These are phyloP conservation scores for Heterotilapia buettikoferi DNA, from an alignment of 2,113 vertebrate genomes.

Conservation along the genomic window DNA sequence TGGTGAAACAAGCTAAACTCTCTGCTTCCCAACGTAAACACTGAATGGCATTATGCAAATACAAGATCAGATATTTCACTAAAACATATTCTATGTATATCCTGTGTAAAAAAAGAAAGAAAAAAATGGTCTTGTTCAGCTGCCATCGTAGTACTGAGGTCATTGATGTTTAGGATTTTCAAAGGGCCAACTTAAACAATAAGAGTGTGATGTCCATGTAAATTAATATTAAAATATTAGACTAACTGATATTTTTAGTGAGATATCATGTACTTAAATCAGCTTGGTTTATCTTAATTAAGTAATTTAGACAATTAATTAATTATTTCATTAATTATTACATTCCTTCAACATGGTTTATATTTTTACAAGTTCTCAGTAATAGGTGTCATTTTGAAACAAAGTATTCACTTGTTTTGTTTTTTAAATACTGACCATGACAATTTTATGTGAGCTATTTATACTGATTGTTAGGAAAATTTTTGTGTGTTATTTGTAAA, in stretches of 20 bases:
- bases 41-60: conserved; percentile 26
- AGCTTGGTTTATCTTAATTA: background rate
- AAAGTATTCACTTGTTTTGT: background rate
- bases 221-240: background rate
- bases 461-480: background rate
- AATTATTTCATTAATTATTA: background rate
- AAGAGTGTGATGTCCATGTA: background rate
- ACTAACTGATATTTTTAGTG: background rate
- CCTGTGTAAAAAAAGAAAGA: background rate
- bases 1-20: conserved; percentile 30
- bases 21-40: conserved; percentile 37
- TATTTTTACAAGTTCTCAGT: background rate
- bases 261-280: background rate
- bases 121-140: background rate
- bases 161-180: background rate
- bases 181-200: background rate
- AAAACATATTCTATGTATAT: background rate
- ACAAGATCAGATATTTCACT: conserved; percentile 7
- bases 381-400: background rate
- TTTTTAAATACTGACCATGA: background rate
- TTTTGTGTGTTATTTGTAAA: background rate
- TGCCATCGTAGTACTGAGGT: background rate
- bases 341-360: background rate
- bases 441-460: background rate
- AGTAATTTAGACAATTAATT: background rate